Evolutionary conservation across 1,140 invertebrate species (phyloP), one percentile per base, ranked within the genome.

Genomic region (Drosophila mauritiana): DNA sequence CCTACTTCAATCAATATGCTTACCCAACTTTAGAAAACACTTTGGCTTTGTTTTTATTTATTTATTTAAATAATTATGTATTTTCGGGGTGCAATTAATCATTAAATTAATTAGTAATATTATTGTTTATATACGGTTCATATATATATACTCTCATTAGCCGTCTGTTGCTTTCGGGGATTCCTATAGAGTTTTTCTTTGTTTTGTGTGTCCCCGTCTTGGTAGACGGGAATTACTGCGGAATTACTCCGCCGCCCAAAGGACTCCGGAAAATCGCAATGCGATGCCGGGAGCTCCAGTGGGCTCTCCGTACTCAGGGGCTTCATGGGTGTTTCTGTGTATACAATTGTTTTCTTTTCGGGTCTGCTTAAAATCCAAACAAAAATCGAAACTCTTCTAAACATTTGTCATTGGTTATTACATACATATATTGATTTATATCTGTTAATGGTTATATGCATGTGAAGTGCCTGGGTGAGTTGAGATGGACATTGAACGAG

Each of bases 41-140:
- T 20, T 17, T 57, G 55, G 34, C 34, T 77, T 90, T 82, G 51
- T 80, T 73, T 85, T 91, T 88, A 83, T 88, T 91, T 73, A 76
- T 81, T 81, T 91, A 91, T 91, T 91, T 91, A 91, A 91, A 91
- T 91, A 91, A 89, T 91, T 84, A 91, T 91, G 84, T 88, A 89
- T 88, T 84, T 91, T 88, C 76, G 74, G 77, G 88, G 88, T 91
- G 88, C 88, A 91, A 88, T 91, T 91, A 91, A 88, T 91, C 83
- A 81, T 84, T 91, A 91, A 91, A 88, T 91, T 91, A 91, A 91
- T 91, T 88, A 88, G 83, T 88, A 88, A 89, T 88, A 85, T 90
- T 90, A 90, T 90, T 90, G 83, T 90, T 90, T 90, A 88, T 86
- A 91, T 90, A 90, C 85, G 80, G 73, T 90, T 80, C 62, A 83